Evolutionary conservation across 2,113 vertebrate species (phyloP).

Genomic region (Petromus typicus): DNA sequence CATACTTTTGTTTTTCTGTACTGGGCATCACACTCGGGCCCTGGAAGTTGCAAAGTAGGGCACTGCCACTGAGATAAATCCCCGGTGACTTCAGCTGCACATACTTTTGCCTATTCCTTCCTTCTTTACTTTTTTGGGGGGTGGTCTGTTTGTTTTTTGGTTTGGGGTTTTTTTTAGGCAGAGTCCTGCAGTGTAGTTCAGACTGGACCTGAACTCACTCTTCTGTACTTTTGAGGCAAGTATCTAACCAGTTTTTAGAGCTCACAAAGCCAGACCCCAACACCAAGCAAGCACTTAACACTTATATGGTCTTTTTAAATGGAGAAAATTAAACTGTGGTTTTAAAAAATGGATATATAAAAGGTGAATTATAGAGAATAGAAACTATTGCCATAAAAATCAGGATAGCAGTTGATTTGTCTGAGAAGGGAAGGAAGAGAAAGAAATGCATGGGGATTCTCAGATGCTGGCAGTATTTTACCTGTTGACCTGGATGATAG

Average conservation of each 20-base stretch:
- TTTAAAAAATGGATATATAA: not conserved
- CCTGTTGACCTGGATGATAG: not conserved
- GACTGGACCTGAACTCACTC: too few species aligned
- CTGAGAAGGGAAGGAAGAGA: not conserved
- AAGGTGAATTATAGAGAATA: constrained; percentile 28
- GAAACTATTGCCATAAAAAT: constrained; percentile 10
- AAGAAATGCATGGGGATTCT: not conserved
- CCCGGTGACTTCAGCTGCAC: too few species aligned
- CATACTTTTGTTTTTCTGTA: not conserved
- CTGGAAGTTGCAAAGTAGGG: too few species aligned
- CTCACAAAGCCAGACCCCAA: not conserved
- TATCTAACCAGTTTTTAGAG: not conserved
- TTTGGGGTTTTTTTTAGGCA: too few species aligned
- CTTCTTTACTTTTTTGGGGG: too few species aligned
- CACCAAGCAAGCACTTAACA: not conserved
- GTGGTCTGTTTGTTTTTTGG: too few species aligned
- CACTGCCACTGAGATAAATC: too few species aligned
- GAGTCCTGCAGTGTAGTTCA: too few species aligned
- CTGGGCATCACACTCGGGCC: too few species aligned
- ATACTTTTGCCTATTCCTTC: not conserved
- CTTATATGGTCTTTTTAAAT: not conserved
- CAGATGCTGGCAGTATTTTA: not conserved
- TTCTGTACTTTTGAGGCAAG: not conserved
- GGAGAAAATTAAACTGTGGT: not conserved
- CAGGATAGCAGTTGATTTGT: not conserved